Conservation (phyloP, 2,797 vertebrate species). For the Valencia hispanica region DNA sequence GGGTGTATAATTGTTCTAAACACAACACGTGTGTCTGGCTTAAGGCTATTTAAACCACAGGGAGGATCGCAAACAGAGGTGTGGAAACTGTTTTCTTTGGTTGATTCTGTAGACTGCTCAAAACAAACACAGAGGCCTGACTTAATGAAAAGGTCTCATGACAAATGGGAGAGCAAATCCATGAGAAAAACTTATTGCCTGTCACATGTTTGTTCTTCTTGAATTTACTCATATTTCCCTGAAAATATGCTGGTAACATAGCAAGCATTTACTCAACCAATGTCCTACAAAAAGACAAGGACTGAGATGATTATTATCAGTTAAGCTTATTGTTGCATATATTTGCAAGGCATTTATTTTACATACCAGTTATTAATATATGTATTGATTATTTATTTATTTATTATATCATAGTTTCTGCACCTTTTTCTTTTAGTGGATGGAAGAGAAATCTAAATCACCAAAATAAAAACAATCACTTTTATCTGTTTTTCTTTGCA, state of each 20-base stretch:
- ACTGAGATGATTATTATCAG: no score
- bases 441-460: not conserved
- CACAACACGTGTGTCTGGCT: not conserved
- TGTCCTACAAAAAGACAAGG: no score
- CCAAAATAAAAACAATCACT: not conserved
- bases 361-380: not conserved
- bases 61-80: slow-evolving; percentile 12
- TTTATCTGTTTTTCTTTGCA: not conserved
- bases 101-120: slow-evolving; percentile 18
- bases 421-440: not conserved
- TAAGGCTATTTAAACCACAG: slow-evolving; percentile 7
- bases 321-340: no score
- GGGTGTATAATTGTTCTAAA: not conserved
- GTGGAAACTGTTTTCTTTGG: slow-evolving; percentile 19
- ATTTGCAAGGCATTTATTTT: not conserved
- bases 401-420: not conserved
- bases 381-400: no score
- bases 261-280: not conserved
- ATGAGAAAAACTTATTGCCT: not conserved
- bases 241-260: not conserved
- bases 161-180: slow-evolving; percentile 23
- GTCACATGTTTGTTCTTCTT: not conserved
- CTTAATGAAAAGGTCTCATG: slow-evolving; percentile 14
- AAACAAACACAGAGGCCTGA: slow-evolving; percentile 7
- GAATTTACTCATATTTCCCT: not conserved